These are phyloP conservation scores for Halictus rubicundus DNA, from an alignment of 1,140 invertebrate genomes.

Conservation along the genomic window DNA sequence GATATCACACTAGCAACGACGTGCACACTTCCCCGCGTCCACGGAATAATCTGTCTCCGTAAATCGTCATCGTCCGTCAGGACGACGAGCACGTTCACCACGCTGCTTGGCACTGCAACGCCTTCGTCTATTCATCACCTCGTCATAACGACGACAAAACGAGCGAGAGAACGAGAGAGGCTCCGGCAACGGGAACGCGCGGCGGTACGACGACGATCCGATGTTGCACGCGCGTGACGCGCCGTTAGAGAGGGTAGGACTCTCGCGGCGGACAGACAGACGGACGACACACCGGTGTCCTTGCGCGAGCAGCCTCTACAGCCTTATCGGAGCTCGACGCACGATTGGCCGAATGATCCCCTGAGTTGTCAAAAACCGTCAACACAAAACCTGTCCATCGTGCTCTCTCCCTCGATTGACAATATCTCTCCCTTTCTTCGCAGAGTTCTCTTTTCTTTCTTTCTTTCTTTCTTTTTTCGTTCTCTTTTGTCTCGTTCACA, in stretches of 20 bases:
- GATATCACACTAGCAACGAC: constrained; percentile 50
- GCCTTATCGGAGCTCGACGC: constrained; percentile 18
- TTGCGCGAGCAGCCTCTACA: constrained; percentile 36
- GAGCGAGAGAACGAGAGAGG: not conserved
- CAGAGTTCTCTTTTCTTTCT: constrained; percentile 28
- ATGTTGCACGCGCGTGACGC: constrained; percentile 63
- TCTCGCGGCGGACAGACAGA: constrained; percentile 36
- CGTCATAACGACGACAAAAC: constrained; percentile 54
- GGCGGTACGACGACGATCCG: too few species aligned
- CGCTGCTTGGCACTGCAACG: constrained; percentile 49
- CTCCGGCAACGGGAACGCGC: too few species aligned
- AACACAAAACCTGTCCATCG: constrained; percentile 3
- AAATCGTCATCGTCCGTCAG: constrained; percentile 59
- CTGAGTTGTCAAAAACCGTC: constrained; percentile 46
- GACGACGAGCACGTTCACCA: constrained; percentile 58
- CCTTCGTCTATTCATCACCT: constrained; percentile 62
- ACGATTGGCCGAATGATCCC: not conserved
- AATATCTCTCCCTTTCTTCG: constrained; percentile 17
- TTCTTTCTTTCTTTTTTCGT: not conserved
- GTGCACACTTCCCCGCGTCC: constrained; percentile 51
- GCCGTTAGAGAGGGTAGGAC: constrained; percentile 51
- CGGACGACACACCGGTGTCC: constrained; percentile 49
- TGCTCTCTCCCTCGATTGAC: constrained; percentile 10
- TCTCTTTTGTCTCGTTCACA: constrained; percentile 32
- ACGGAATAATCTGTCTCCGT: constrained; percentile 44